Evolutionary conservation across 2,113 vertebrate species (phyloP).

Genomic region (Carassius auratus): DNA sequence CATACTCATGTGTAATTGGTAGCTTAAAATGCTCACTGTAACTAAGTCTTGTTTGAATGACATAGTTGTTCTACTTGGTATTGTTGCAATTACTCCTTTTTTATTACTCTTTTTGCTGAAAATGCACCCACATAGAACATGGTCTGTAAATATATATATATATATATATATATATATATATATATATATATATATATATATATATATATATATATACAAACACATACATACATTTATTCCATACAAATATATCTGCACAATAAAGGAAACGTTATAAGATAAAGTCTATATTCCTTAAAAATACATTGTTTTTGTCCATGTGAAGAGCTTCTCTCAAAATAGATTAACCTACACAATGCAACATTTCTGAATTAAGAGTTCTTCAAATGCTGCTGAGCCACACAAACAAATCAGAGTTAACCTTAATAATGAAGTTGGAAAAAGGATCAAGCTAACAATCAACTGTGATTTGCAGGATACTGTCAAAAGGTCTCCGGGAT

Average conservation of each 20-base stretch:
- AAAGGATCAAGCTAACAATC: no score
- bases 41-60: background rate
- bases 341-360: background rate
- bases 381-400: background rate
- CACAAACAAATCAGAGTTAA: background rate
- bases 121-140: background rate
- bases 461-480: no score
- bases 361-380: background rate
- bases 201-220: no score
- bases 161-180: no score
- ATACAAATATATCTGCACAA: background rate
- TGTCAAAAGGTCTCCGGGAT: no score
- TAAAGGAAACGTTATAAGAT: background rate
- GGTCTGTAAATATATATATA: background rate
- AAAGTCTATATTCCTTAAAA: background rate
- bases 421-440: no score
- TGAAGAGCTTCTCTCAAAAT: background rate
- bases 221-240: background rate
- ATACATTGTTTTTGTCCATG: background rate
- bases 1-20: background rate
- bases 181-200: no score
- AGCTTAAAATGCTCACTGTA: background rate
- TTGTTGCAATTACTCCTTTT: background rate
- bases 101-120: background rate
- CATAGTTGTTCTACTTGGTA: background rate